Conservation (phyloP, 2,888 invertebrate species). For the Dolichopus griseipennis region DNA sequence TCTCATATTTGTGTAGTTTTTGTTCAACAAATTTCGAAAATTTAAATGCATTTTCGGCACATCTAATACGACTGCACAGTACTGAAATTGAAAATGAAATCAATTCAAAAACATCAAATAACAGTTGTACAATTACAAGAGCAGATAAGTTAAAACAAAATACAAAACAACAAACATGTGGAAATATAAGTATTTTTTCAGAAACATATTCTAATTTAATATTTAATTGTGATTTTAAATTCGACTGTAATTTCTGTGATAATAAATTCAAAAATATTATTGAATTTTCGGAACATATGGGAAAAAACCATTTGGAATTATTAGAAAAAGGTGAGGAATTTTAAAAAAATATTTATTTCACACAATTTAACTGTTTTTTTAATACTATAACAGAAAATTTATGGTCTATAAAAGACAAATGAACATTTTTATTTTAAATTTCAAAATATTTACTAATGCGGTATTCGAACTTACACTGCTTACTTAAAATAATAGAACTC, state of each 20-base stretch:
- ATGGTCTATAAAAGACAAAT: too few species aligned
- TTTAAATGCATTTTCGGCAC: not conserved
- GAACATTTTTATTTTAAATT: too few species aligned
- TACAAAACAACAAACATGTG: not conserved
- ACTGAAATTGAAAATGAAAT: not conserved
- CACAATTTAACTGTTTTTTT: too few species aligned
- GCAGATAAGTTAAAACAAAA: not conserved
- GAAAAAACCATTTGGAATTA: not conserved
- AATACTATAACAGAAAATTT: too few species aligned
- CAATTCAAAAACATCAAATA: not conserved
- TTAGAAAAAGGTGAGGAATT: not conserved
- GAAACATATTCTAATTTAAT: too few species aligned
- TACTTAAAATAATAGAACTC: too few species aligned
- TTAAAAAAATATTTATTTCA: too few species aligned
- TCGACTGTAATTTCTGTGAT: not conserved
- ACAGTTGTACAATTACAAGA: not conserved
- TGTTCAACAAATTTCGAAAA: not conserved
- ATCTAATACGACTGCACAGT: not conserved
- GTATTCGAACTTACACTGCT: too few species aligned
- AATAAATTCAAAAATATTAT: not conserved
- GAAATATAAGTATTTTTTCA: not conserved
- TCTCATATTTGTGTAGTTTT: not conserved
- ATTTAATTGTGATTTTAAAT: not conserved
- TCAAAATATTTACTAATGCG: too few species aligned
- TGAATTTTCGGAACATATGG: not conserved